Evolutionary conservation across 2,888 invertebrate species (phyloP).

Genomic region (Tillus elongatus): DNA sequence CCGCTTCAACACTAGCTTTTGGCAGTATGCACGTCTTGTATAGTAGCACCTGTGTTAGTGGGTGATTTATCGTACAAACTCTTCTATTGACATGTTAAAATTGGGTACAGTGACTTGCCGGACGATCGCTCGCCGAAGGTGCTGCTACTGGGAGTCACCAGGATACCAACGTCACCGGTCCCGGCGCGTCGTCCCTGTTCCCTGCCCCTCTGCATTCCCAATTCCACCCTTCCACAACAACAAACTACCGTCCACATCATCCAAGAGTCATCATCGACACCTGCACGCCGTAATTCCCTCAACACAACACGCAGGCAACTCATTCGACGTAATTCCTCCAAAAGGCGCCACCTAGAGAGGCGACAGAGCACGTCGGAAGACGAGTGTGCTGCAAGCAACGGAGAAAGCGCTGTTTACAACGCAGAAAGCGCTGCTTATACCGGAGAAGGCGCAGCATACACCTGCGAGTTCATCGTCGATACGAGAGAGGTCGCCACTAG

Average conservation of each 20-base stretch:
- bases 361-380: too few relatives aligned
- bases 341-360: too few relatives aligned
- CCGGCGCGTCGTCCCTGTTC: conserved; percentile 35
- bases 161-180: conserved; percentile 42
- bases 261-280: conserved; percentile 35
- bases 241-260: too few relatives aligned
- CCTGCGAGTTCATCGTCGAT: conserved; percentile 8
- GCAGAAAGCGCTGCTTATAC: conserved; percentile 11
- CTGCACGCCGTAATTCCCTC: conserved; percentile 17
- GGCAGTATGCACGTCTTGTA: too few relatives aligned
- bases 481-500: conserved; percentile 11
- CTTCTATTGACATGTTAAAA: too few relatives aligned
- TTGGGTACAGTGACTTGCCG: conserved; percentile 57
- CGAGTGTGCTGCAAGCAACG: conserved; percentile 1
- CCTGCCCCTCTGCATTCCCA: conserved; percentile 30
- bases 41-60: too few relatives aligned
- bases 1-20: too few relatives aligned
- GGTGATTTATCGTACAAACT: too few relatives aligned
- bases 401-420: conserved; percentile 9
- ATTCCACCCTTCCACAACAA: conserved; percentile 19
- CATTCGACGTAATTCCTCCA: too few relatives aligned
- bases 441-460: conserved; percentile 7
- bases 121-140: conserved; percentile 51
- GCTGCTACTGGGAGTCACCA: conserved; percentile 53
- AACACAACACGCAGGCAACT: too few relatives aligned